Conservation (phyloP, 2,888 invertebrate genomes). For the Thymelicus acteon region DNA sequence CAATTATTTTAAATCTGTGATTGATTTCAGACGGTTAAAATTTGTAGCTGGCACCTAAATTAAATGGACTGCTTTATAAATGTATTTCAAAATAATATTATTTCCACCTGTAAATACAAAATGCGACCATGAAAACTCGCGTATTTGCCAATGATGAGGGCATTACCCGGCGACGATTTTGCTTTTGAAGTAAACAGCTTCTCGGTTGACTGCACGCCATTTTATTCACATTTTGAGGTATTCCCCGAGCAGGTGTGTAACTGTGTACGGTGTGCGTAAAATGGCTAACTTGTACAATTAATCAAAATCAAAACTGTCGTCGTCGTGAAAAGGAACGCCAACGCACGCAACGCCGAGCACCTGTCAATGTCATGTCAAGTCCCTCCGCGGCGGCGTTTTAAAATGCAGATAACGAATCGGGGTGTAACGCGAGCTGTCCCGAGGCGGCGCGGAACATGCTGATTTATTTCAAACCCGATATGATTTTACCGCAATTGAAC, state of each 20-base stretch:
- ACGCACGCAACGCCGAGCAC: slow-evolving; percentile 62
- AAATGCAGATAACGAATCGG: slow-evolving; percentile 80
- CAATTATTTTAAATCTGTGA: no score
- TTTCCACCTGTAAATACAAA: no score
- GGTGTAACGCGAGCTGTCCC: slow-evolving; percentile 70
- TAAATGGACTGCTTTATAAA: no score
- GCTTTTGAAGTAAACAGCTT: neutral
- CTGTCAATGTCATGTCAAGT: slow-evolving; percentile 77
- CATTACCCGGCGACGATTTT: no score
- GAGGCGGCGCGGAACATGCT: slow-evolving; percentile 65
- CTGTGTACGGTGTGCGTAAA: slow-evolving; percentile 2
- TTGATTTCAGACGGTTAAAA: no score
- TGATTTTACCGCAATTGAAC: slow-evolving; percentile 77
- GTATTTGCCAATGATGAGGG: no score
- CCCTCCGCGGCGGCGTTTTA: slow-evolving; percentile 70
- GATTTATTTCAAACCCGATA: slow-evolving; percentile 81
- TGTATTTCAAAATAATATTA: no score
- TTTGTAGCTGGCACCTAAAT: no score
- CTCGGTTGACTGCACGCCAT: neutral
- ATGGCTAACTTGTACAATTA: slow-evolving; percentile 24
- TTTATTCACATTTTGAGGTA: slow-evolving; percentile 14
- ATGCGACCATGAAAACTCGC: no score
- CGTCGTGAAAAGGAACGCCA: slow-evolving; percentile 42
- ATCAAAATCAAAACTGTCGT: slow-evolving; percentile 30
- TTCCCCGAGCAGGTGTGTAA: neutral